These are phyloP conservation scores for Drosophila recens DNA, from an alignment of 2,888 invertebrate genomes.

Conservation along the genomic window DNA sequence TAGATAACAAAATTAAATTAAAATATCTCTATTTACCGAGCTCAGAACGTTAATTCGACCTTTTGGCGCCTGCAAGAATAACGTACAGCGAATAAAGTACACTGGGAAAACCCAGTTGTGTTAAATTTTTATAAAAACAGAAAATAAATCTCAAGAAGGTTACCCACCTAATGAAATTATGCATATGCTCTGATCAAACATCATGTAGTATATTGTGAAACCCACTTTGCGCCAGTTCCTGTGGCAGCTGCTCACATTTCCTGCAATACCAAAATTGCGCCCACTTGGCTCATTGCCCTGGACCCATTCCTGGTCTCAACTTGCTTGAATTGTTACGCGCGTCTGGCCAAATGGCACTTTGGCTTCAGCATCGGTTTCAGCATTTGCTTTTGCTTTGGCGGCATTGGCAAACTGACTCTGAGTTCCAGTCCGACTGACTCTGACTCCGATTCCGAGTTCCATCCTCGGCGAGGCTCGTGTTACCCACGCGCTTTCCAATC, in stretches of 20 bases:
- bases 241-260: conserved; percentile 69
- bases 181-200: conserved; percentile 18
- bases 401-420: conserved; percentile 15
- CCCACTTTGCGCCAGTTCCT: conserved; percentile 64
- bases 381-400: conserved; percentile 16
- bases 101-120: no score
- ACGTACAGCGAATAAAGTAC: no score
- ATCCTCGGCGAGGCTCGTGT: conserved; percentile 68
- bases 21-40: no score
- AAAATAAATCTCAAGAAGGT: background rate
- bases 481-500: conserved; percentile 78
- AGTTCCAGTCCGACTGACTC: background rate
- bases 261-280: conserved; percentile 69
- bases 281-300: conserved; percentile 76
- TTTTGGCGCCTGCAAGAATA: no score
- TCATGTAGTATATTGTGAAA: conserved; percentile 8
- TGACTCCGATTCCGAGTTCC: conserved; percentile 4
- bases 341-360: conserved; percentile 52
- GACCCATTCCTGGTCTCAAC: conserved; percentile 24
- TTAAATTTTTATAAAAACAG: no score
- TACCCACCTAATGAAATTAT: conserved; percentile 23
- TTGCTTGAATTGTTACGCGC: conserved; percentile 28
- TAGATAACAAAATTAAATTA: no score
- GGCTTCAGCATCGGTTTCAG: conserved; percentile 22
- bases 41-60: no score